A percentile compares a stretch with the other conserved stretches of the same genome.
phyloP scores from a whole-genome alignment of 2,888 invertebrate species.

The Acleris laterana region DNA sequence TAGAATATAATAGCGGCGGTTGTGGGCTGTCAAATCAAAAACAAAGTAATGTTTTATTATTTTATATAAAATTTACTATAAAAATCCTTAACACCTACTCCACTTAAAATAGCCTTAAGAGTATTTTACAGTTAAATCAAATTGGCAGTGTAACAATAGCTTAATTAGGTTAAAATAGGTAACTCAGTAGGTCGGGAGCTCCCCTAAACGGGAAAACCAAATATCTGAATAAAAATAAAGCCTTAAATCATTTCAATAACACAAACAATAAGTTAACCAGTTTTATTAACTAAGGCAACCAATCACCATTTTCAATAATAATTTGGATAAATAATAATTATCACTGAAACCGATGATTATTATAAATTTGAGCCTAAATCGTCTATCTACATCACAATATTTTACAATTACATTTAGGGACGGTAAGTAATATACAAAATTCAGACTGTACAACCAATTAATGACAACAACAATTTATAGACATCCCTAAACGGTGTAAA shows the following conservation, averaged over 20 bases:
- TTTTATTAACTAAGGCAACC: constrained; percentile 42
- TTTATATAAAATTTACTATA: constrained; percentile 68
- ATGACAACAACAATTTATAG: constrained; percentile 36
- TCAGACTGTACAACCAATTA: constrained; percentile 32
- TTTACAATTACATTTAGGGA: constrained; percentile 59
- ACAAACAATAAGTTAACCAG: constrained; percentile 48
- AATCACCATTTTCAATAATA: constrained; percentile 40
- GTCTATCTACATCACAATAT: constrained; percentile 56
- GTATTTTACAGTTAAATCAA: constrained; percentile 62
- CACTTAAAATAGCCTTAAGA: constrained; percentile 59
- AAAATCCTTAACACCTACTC: constrained; percentile 60
- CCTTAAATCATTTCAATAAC: constrained; percentile 39
- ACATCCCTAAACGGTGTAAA: constrained; percentile 60
- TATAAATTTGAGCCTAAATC: constrained; percentile 39
- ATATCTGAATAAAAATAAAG: constrained; percentile 38
- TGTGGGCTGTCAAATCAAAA: constrained; percentile 10
- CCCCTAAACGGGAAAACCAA: constrained; percentile 49
- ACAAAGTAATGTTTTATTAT: constrained; percentile 14
- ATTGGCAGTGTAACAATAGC: constrained; percentile 65
- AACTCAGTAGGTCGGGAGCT: constrained; percentile 59
- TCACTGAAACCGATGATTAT: constrained; percentile 35
- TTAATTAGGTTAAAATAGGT: constrained; percentile 60
- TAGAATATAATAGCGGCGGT: too few species aligned
- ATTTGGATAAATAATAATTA: constrained; percentile 21
- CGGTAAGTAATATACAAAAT: constrained; percentile 38